A percentile compares a stretch with the other conserved stretches of the same genome.
Conservation (phyloP, 2,888 invertebrate species). For the Exephanes ischioxanthus region DNA sequence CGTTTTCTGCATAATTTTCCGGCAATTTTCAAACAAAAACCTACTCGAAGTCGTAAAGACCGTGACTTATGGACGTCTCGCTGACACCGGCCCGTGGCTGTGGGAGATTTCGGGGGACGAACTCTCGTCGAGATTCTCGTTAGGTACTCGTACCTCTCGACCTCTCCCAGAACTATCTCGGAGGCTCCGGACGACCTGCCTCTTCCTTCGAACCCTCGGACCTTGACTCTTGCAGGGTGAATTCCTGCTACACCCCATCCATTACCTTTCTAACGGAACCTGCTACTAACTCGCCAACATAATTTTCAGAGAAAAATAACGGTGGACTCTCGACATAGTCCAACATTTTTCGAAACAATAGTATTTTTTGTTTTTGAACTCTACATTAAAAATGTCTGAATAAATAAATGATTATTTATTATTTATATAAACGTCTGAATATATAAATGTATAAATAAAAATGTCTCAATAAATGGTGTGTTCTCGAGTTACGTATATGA, state of each 20-base stretch:
- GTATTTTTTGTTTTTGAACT: not conserved
- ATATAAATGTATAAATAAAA: not conserved
- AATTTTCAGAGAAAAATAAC: constrained; percentile 22
- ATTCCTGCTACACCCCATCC: constrained; percentile 46
- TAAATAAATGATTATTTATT: no score
- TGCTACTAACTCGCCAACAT: constrained; percentile 28
- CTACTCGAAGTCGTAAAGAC: constrained; percentile 72
- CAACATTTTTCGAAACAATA: not conserved
- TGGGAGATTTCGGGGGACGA: constrained; percentile 35
- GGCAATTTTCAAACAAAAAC: constrained; percentile 73
- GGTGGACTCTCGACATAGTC: constrained; percentile 30
- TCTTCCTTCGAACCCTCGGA: constrained; percentile 29
- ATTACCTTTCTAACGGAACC: constrained; percentile 63
- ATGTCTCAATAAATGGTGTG: not conserved
- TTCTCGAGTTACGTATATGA: no score
- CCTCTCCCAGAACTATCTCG: constrained; percentile 9
- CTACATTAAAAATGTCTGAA: not conserved
- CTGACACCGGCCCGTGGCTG: constrained; percentile 44
- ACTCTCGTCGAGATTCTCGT: not conserved
- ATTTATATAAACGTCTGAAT: no score
- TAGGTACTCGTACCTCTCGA: constrained; percentile 15
- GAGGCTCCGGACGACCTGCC: constrained; percentile 16
- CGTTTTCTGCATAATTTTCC: constrained; percentile 79
- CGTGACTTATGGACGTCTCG: constrained; percentile 75
- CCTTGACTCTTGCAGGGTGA: constrained; percentile 8